Base-by-base conservation (phyloP, 2,888 invertebrate species). In the Heteropelma amictum region DNA sequence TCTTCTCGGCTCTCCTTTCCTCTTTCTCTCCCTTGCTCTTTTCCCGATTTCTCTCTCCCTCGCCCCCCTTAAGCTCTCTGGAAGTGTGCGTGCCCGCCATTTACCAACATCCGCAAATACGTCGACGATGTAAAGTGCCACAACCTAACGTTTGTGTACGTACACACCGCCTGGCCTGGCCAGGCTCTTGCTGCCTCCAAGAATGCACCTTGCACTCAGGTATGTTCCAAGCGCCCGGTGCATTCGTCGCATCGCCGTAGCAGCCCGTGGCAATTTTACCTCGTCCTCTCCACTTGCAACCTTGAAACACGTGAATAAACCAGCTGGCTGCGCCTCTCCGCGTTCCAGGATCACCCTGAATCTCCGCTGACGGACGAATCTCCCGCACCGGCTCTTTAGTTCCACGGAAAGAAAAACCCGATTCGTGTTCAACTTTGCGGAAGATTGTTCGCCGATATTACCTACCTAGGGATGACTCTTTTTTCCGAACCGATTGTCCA, bases 161-260 rank as follows among this genome's bases (percentile, higher is more conserved):
- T 12, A 14, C 8, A 3, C 21, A 33, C n/a, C n/a, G n/a, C n/a
- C n/a, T n/a, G n/a, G n/a, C n/a, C 3, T 33, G n/a, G 8, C 8
- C 19, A 4, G 19, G 40, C 47, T 45, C 49, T 72, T 76, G 78
- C 80, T 79, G 76, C 65, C 61, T 45, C 72, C 53, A 80, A 80
- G 83, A 83, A 83, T 83, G 83, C 81, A 83, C 83, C 83, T 83
- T 81, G 80, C 77, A 64, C 73, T 77, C 80, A 79, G 80, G 80
- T 80, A 80, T 76, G 68, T 42, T 42, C 68, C 45, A 21, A n/a
- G 23, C 58, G 63, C 67, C 69, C 69, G 61, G 40, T 60, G 60
- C 64, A 56, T 45, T 70, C 42, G 54, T 70, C 67, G 64, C 56
- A 28, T 56, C 49, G 65, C 17, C n/a, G 4, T 19, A 51, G 19